These are phyloP conservation scores for Elaphurus davidianus DNA, from an alignment of 2,113 vertebrate species.

Conservation along the genomic window DNA sequence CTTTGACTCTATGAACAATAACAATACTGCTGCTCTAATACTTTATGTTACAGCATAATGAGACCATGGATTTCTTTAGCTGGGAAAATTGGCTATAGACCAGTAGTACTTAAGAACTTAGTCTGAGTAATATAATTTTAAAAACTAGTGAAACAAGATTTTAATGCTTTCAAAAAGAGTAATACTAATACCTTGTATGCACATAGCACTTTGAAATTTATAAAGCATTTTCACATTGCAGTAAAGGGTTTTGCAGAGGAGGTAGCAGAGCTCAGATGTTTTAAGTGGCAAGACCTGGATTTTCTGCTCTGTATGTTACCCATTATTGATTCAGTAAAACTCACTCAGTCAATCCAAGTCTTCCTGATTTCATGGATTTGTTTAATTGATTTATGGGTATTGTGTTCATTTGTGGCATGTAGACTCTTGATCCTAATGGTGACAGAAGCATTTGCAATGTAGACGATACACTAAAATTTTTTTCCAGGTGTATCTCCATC, in stretches of 20 bases:
- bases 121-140: neutral
- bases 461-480: neutral
- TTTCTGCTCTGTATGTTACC: neutral
- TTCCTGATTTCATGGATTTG: neutral
- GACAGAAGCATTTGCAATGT: neutral
- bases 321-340: neutral
- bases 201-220: conserved; percentile 1
- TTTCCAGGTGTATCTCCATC: neutral
- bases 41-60: neutral
- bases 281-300: neutral
- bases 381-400: neutral
- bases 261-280: neutral
- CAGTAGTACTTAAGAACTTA: neutral
- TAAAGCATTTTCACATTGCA: neutral
- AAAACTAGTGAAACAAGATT: conserved; percentile 9
- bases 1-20: neutral
- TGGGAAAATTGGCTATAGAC: neutral
- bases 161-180: neutral
- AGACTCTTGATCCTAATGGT: neutral
- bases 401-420: conserved; percentile 2
- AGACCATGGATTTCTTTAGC: neutral
- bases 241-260: neutral
- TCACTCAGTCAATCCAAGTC: neutral
- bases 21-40: neutral
- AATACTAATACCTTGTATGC: neutral